Evolutionary conservation across 2,797 vertebrate species (phyloP), one percentile per base, ranked within the genome.

Genomic region (Zenarchopterus dispar): DNA sequence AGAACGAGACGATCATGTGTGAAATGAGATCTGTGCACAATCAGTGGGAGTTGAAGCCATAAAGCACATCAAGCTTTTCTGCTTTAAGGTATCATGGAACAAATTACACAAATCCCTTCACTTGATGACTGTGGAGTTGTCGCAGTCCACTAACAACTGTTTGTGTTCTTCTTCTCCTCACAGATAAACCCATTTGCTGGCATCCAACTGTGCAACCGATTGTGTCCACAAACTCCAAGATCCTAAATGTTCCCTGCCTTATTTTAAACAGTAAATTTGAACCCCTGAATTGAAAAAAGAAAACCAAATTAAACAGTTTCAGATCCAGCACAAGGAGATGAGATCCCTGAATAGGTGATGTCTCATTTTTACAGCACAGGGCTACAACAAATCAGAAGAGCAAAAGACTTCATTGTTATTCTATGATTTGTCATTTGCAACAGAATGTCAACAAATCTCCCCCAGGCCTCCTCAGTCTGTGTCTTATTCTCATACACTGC

Each of bases 21-120:
- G 91, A 93, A 93, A 93, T 92, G 80, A 92, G 80, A 92, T 91
- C 83, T 70, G 39, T 56, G 54, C 60, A 76, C 84, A 85, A 90
- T 88, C 89, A 88, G 85, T 89, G 89, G 89, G 91, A 89, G 89
- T 82, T 49, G n/a, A 42, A 45, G 80, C 80, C 65, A 87, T 88
- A 87, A 89, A 91, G 74, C 56, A 66, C 75, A 80, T 68, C 55
- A 24, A 77, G 83, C 73, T 57, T 73, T 83, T 83, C 64, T 67
- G 88, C 80, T 90, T 85, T 79, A 67, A 89, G 84, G 85, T 87
- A 88, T 87, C 81, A 80, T 76, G 16, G 39, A 62, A 72, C 67
- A 81, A 82, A 83, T 80, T 17, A n/a, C 59, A 73, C 72, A 77
- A 55, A 85, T 85, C 74, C 69, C 56, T 71, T 73, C 47, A 62